Evolutionary conservation across 2,113 vertebrate species (phyloP).

Genomic region (Mustela lutreola): DNA sequence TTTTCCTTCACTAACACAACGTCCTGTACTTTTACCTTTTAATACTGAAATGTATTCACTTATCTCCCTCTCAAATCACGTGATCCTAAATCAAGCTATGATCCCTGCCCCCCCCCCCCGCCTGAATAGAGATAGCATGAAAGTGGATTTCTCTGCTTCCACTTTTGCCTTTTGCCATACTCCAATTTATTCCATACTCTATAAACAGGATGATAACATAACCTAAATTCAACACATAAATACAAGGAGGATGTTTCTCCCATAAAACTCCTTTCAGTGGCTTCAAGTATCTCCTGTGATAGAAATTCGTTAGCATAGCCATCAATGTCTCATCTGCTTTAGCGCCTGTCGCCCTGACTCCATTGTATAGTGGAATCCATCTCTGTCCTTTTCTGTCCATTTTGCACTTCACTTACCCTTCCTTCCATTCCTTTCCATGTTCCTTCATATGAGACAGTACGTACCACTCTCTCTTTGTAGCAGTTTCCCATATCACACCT

Average conservation of each 20-base stretch:
- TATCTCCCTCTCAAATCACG: neutral
- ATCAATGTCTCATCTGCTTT: neutral
- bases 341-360: neutral
- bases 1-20: neutral
- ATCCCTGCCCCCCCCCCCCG: too few relatives aligned
- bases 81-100: neutral
- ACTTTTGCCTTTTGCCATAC: neutral
- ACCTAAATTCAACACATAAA: neutral
- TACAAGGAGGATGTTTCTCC: neutral
- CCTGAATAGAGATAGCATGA: neutral
- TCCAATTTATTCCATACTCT: neutral
- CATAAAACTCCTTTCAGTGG: neutral
- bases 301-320: neutral
- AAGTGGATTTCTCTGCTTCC: neutral
- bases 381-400: neutral
- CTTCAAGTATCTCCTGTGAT: neutral
- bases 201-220: neutral
- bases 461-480: neutral
- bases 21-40: neutral
- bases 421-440: neutral
- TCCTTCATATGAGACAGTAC: neutral
- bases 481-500: neutral
- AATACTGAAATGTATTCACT: neutral
- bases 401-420: accelerated
- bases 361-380: neutral